These are phyloP conservation scores for Halyomorpha halys DNA, from an alignment of 1,140 invertebrate genomes.

Conservation along the genomic window DNA sequence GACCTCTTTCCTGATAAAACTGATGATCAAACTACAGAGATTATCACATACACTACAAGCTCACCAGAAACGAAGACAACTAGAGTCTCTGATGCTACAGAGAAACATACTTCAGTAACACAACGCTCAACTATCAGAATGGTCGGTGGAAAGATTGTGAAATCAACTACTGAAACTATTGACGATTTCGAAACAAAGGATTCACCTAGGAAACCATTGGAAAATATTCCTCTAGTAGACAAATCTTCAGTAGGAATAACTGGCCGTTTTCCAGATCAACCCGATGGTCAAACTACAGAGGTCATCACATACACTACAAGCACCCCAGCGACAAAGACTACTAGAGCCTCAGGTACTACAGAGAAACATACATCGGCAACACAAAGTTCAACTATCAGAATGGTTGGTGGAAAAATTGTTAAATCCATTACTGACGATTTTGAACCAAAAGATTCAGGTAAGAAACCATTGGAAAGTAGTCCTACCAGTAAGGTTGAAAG, in stretches of 20 bases:
- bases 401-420: constrained; percentile 29
- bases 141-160: too few species aligned
- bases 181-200: too few species aligned
- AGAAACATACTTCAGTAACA: too few species aligned
- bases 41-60: too few species aligned
- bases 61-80: too few species aligned
- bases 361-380: background rate
- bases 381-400: constrained; percentile 16
- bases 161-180: too few species aligned
- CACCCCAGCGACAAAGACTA: too few species aligned
- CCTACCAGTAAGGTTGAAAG: background rate
- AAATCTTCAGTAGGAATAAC: background rate
- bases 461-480: background rate
- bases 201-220: too few species aligned
- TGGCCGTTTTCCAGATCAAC: background rate
- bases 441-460: background rate
- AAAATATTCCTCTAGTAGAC: background rate
- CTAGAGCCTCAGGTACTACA: background rate
- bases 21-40: background rate
- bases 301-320: background rate
- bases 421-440: constrained; percentile 13
- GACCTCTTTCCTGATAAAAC: background rate
- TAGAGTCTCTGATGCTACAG: too few species aligned
- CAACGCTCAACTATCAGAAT: too few species aligned
- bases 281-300: background rate